Conservation (phyloP, 30 jellyfish, hydroid and myxozoan genomes). For the Morbakka virulenta region DNA sequence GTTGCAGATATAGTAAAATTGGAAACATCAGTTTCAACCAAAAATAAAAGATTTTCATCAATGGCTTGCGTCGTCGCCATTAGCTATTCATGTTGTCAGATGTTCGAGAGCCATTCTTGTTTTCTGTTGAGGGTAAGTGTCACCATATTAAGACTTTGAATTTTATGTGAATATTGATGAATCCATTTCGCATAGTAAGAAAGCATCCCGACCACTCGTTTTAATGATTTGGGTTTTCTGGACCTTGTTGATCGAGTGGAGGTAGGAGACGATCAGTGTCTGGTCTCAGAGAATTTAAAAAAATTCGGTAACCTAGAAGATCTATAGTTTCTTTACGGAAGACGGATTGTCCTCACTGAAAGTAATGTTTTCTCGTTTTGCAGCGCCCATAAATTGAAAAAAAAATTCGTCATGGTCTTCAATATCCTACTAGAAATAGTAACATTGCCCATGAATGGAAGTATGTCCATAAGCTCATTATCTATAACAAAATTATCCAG, state of each 20-base stretch:
- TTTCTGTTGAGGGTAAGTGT: no score
- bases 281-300: slow-evolving; percentile 14
- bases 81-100: no score
- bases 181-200: slow-evolving; percentile 43
- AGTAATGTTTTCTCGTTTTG: background rate
- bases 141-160: no score
- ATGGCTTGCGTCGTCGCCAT: no score
- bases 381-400: no score
- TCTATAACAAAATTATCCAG: slow-evolving; percentile 12
- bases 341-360: slow-evolving; percentile 13
- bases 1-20: no score
- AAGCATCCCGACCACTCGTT: slow-evolving; percentile 33
- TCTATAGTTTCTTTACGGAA: background rate
- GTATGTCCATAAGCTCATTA: slow-evolving; percentile 8
- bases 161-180: slow-evolving; percentile 12
- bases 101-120: no score
- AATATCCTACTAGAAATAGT: no score
- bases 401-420: no score
- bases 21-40: no score
- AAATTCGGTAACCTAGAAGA: slow-evolving; percentile 41
- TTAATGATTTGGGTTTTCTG: slow-evolving; percentile 2
- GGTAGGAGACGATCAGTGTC: slow-evolving; percentile 58
- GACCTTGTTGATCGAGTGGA: slow-evolving; percentile 30
- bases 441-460: no score
- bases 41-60: no score